phyloP scores from a whole-genome alignment of 2,113 vertebrate species.

The Chauna torquata region DNA sequence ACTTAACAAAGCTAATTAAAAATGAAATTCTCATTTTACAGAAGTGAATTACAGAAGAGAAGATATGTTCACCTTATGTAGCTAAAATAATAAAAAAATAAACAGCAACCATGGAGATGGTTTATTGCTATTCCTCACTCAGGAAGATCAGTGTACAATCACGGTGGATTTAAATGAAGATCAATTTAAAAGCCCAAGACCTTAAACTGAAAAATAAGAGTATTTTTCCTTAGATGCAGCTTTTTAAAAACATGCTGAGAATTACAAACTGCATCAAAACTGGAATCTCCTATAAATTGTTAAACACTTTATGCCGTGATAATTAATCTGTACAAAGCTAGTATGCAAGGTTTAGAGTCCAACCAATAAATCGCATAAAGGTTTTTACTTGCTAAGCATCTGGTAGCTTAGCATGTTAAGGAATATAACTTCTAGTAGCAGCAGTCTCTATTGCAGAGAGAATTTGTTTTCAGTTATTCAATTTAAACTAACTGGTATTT shows the following conservation, averaged over 20 bases:
- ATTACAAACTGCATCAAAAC: not conserved
- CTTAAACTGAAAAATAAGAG: not conserved
- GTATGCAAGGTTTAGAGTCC: not conserved
- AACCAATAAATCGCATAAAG: not conserved
- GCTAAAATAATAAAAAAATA: not conserved
- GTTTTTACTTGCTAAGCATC: not conserved
- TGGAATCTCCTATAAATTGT: not conserved
- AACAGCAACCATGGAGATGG: not conserved
- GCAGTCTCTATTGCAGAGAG: not conserved
- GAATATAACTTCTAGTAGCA: not conserved
- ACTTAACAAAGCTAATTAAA: constrained; percentile 19
- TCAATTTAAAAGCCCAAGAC: not conserved
- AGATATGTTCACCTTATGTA: not conserved
- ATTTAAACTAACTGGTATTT: not conserved
- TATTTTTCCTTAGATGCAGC: not conserved
- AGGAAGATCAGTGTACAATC: not conserved
- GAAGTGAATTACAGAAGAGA: not conserved
- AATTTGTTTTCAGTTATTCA: not conserved
- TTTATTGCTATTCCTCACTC: not conserved
- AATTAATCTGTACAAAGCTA: not conserved
- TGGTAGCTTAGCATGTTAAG: not conserved
- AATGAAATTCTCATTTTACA: not conserved
- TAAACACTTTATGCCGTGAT: not conserved
- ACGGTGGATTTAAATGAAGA: not conserved
- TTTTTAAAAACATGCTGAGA: not conserved